Base-by-base conservation (phyloP, 1,140 invertebrate genomes). In the Danaus plexippus region DNA sequence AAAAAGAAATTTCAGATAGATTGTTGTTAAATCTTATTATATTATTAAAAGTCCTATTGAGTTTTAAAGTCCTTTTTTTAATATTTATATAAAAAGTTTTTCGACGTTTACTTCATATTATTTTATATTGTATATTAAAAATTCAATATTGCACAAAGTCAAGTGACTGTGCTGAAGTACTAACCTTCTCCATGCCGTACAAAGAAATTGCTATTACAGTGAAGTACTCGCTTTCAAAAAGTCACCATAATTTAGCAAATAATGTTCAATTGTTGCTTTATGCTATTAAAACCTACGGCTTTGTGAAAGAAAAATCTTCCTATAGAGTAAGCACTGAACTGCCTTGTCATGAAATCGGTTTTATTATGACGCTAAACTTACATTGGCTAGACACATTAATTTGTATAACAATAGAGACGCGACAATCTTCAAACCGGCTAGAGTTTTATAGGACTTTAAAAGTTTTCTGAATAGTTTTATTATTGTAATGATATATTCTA, bases 361-460 rank as follows among this genome's bases (percentile, higher is more conserved):
- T 57, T 40, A 15, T 54, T 46, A 54, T 47, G 32, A 47, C 22
- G 42, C 40, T 53, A 53, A 59, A 50, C n/a, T 57, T 50, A 40
- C 43, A 59, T 40, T 52, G 46, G 57, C 57, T 66, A 71, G 69
- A 71, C 69, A 63, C 66, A 71, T 71, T 71, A 68, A 68, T 66
- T 61, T 61, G 54, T 59, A 55, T 62, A 63, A 68, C 66, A 71
- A 68, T 65, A 59, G 61, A 56, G 57, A 62, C 59, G 58, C 57
- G 55, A 55, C 59, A 52, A 32, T 51, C 54, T 46, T 13, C 32
- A 43, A 40, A 44, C 54, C 55, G 43, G 43, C 47, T 47, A 56
- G 52, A 54, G 48, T 59, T 55, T 61, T 62, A 57, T 12, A 54
- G 44, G 41, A 54, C 41, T 47, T 41, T 54, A 47, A 47, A 47